A percentile compares a stretch with the other conserved stretches of the same genome.
Conservation (phyloP, 2,888 invertebrate species). For the Heliconius ismenius region DNA sequence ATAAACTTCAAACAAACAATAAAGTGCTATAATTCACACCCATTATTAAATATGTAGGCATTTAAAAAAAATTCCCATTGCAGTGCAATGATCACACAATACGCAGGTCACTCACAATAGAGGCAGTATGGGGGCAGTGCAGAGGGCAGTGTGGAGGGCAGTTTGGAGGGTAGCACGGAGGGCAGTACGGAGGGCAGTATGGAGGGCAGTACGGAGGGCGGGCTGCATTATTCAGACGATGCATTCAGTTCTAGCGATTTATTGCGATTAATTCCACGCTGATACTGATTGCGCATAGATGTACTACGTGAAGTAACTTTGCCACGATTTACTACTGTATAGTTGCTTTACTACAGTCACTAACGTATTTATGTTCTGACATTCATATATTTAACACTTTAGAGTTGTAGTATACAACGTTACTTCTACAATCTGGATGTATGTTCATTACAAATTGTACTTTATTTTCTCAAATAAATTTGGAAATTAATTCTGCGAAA, state of each 20-base stretch:
- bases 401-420: not conserved
- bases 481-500: not conserved
- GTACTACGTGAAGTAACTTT: constrained; percentile 22
- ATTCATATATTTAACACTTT: constrained; percentile 8
- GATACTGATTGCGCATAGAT: constrained; percentile 26
- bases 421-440: not conserved
- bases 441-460: not conserved
- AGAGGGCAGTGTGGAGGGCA: not conserved
- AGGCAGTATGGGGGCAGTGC: not conserved
- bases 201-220: not conserved
- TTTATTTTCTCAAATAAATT: not conserved
- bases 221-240: constrained; percentile 21
- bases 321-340: constrained; percentile 19
- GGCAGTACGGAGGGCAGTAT: not conserved
- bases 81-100: not conserved
- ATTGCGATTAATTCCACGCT: constrained; percentile 25
- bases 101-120: constrained; percentile 6
- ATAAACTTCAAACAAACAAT: not conserved
- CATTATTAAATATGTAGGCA: not conserved
- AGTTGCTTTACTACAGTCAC: constrained; percentile 22
- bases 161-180: not conserved
- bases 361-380: constrained; percentile 16
- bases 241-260: constrained; percentile 21
- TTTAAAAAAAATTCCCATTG: not conserved
- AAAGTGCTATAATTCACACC: not conserved